Conservation (phyloP, 2,113 vertebrate genomes). For the Colinus virginianus region DNA sequence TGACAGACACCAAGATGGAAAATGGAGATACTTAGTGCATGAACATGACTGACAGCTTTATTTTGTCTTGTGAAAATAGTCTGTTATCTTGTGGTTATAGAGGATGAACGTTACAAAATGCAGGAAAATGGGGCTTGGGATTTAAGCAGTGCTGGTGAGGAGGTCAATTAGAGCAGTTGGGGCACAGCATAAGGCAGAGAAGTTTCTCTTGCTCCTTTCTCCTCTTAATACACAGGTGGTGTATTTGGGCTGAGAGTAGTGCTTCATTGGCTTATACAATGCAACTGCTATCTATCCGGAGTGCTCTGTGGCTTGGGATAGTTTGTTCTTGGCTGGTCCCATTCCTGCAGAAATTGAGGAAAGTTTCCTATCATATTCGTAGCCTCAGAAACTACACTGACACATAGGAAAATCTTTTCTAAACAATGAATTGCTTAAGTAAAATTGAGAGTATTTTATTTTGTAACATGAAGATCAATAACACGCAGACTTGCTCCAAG, state of each 20-base stretch:
- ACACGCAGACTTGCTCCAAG: background rate
- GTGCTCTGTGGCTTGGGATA: background rate
- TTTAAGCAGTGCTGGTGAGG: background rate
- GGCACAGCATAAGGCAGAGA: background rate
- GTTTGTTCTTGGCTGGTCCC: background rate
- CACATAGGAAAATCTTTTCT: background rate
- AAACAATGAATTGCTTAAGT: background rate
- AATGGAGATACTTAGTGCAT: fast-evolving
- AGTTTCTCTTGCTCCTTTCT: background rate
- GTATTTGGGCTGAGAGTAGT: too few relatives aligned
- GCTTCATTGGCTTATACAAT: background rate
- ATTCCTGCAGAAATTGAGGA: background rate
- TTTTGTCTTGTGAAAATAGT: background rate
- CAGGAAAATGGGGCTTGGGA: background rate
- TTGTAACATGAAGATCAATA: background rate
- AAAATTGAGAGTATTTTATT: background rate
- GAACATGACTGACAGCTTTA: background rate
- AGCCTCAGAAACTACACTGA: background rate
- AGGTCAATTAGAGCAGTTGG: background rate
- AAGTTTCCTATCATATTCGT: background rate
- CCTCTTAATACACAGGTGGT: background rate
- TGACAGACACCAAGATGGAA: background rate
- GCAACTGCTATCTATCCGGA: background rate
- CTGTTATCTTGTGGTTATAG: background rate
- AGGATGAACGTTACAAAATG: background rate